Percentiles rank a stretch among this genome's conserved stretches.
Conservation (phyloP, 2,113 vertebrate genomes). For the Ciconia maguari region DNA sequence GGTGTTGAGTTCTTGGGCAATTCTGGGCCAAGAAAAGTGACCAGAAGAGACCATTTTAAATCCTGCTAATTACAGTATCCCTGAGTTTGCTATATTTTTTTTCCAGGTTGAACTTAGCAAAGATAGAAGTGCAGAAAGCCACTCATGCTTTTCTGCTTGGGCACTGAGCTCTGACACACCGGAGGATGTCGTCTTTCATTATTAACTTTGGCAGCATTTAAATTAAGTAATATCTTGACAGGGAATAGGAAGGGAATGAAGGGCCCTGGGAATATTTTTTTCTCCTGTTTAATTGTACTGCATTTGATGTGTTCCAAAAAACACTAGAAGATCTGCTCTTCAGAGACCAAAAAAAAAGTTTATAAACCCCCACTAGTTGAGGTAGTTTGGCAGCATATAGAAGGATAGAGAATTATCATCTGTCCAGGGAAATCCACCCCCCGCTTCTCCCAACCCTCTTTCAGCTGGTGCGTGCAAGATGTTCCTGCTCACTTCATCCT, state of each 20-base stretch:
- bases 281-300: constrained; percentile 43
- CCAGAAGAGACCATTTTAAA: constrained; percentile 10
- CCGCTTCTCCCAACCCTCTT: constrained; percentile 16
- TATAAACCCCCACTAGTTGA: constrained; percentile 23
- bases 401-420: constrained; percentile 53
- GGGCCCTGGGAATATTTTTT: constrained; percentile 37
- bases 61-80: constrained; percentile 27
- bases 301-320: constrained; percentile 54
- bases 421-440: constrained; percentile 59
- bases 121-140: not conserved
- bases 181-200: constrained; percentile 19
- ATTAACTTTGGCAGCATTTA: constrained; percentile 60
- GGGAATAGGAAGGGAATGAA: constrained; percentile 32
- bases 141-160: not conserved
- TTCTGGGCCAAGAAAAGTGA: constrained; percentile 34
- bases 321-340: constrained; percentile 25
- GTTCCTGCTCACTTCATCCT: constrained; percentile 59
- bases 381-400: constrained; percentile 54
- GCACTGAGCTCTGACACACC: not conserved
- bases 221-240: constrained; percentile 67
- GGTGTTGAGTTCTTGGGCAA: not conserved
- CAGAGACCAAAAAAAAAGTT: constrained; percentile 26
- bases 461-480: constrained; percentile 58
- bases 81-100: constrained; percentile 33
- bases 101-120: constrained; percentile 23